These are phyloP conservation scores for Aix galericulata DNA, from an alignment of 2,113 vertebrate species.

Conservation along the genomic window DNA sequence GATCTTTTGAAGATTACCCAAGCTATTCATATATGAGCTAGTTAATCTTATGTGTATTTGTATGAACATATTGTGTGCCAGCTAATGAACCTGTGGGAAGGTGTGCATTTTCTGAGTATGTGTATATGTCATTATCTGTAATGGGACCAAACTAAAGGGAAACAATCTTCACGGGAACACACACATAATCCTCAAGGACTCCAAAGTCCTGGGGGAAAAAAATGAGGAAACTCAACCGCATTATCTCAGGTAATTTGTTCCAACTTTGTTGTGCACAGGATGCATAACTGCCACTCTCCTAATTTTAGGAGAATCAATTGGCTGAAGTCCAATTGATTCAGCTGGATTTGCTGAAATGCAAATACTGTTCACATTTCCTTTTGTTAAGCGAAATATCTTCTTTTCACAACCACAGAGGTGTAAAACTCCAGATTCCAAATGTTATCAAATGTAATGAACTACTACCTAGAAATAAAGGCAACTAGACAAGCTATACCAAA, in stretches of 20 bases:
- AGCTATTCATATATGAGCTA: neutral
- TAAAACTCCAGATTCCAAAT: neutral
- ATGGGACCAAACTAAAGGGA: neutral
- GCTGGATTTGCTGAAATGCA: neutral
- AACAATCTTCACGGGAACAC: neutral
- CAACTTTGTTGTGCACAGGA: neutral
- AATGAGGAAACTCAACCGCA: neutral
- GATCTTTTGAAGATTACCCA: slow-evolving; percentile 40
- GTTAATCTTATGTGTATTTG: neutral
- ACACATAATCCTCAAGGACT: neutral
- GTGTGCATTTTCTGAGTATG: neutral
- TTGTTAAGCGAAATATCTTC: neutral
- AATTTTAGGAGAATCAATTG: neutral
- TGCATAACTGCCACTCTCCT: neutral
- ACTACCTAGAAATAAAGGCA: neutral
- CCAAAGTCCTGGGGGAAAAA: neutral
- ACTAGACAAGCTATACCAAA: neutral
- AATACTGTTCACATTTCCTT: neutral
- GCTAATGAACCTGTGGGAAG: neutral
- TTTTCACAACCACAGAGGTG: neutral
- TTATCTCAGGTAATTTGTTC: neutral
- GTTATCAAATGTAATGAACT: neutral
- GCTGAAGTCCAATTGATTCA: neutral
- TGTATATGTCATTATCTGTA: neutral
- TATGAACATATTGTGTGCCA: neutral